Percentiles rank a stretch among this genome's conserved stretches.
phyloP scores from a whole-genome alignment of 1,140 invertebrate species.

The Lepidurus couesii region DNA sequence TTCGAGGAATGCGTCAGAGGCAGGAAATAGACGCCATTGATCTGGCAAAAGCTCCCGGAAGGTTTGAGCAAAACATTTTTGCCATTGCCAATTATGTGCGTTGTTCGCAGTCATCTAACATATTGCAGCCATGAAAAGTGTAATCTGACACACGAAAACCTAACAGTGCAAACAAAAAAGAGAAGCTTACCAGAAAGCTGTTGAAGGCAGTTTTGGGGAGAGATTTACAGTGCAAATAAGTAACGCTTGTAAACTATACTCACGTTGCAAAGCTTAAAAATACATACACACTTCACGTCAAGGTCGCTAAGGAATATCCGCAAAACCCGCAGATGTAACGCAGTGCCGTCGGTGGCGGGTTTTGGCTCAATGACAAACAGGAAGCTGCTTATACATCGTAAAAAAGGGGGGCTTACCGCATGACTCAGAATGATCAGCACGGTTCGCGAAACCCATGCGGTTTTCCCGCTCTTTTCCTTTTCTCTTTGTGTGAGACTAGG shows the following conservation, averaged over 20 bases:
- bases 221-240: no score
- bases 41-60: background rate
- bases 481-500: no score
- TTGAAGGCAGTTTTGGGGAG: no score
- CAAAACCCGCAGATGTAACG: background rate
- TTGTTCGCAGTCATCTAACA: background rate
- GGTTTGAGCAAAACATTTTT: background rate
- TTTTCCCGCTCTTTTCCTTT: no score
- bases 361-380: background rate
- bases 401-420: background rate
- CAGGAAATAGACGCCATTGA: constrained; percentile 6
- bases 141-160: background rate
- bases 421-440: background rate
- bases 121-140: background rate
- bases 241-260: no score
- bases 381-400: background rate
- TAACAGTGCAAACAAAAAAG: no score
- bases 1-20: background rate
- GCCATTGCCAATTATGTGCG: background rate
- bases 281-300: no score
- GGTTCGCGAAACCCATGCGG: no score
- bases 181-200: no score
- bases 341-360: background rate
- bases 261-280: no score
- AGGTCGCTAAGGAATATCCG: background rate